Evolutionary conservation across 2,797 vertebrate genomes (phyloP), one percentile per base, ranked within the genome.

Genomic region (Pseudochirops corinnae): DNA sequence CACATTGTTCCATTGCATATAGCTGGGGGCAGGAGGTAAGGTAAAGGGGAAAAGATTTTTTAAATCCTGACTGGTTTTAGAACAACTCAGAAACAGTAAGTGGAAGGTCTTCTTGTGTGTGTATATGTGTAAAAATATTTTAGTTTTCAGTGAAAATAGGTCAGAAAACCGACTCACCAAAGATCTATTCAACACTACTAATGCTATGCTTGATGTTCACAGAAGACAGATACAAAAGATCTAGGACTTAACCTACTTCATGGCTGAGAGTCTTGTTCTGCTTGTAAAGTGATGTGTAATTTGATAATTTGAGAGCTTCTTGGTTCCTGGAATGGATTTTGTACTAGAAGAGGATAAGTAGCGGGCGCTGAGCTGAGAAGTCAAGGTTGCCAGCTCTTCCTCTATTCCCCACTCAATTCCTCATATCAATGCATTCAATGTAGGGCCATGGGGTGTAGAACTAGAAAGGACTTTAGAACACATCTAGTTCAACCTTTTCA

Each of bases 101-200:
- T 90, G 21, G 28, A 92, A 93, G 50, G 26, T 16, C 33, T 93
- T 18, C 5, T 53, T 21, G 33, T 90, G 39, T 67, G 39, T 92
- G 93, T 92, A 52, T 18, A n/a, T 87, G 74, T 50, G 3, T 39
- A 87, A 87, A 95, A 60, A 31, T 18, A 24, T 21, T 93, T 95
- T 57, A n/a, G 52, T 93, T 94, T 93, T 52, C 29, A 91, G 28
- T 56, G 50, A 56, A 93, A 94, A 52, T 31, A 50, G 52, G 39
- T 91, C 50, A 87, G 56, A 39, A 94, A 56, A 52, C 53, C 29
- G 92, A 26, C 2, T 74, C 50, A 39, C 2, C 60, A 52, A 39
- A 39, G 14, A 33, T 4, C 21, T 94, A 55, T 82, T 46, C 14
- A 39, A 28, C 10, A 67, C 0, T 7, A n/a, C 26, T 0, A 52